Base-by-base conservation (phyloP, 1,140 invertebrate species). In the Nylanderia fulva region DNA sequence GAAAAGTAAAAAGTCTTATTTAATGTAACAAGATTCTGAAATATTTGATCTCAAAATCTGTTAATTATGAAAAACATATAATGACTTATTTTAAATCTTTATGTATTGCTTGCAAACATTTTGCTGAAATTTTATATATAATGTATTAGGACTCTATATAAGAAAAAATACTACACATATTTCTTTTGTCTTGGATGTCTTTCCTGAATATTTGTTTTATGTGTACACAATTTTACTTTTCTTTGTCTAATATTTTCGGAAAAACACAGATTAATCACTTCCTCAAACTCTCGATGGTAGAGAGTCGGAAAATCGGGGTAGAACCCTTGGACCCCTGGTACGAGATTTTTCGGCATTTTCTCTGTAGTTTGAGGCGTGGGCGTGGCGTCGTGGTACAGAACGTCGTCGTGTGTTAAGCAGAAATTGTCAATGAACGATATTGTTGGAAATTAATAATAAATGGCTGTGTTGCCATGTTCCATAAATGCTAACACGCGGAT, bases 391-490 rank as follows among this genome's bases (percentile, higher is more conserved):
- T 85, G 91, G 92, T 91, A 90, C 91, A 91, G n/a, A n/a, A n/a
- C 93, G 93, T 89, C 91, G 87, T 92, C 91, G 93, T 93, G 92
- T 94, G 91, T 94, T 87, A 93, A 93, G 92, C 88, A 92, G 76
- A 87, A 93, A 94, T 94, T 94, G 93, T 94, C 93, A 94, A 94
- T 94, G 93, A 88, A 87, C 33, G 84, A 90, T 90, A 94, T 94
- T 93, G 93, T 94, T 88, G 72, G 85, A 91, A 86, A 87, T 88
- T 86, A 91, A 91, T 93, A 94, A 94, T 93, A 94, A 94, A 94
- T 94, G 91, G 93, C 92, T 86, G 90, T 88, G 82, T 88, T 85
- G 91, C 88, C 88, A 80, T 90, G 75, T 77, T 86, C 54, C 58
- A 64, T 69, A 13, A 63, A 72, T n/a, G 72, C 85, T 63, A 80